Evolutionary conservation across 2,797 vertebrate genomes (phyloP), one percentile per base, ranked within the genome.

Genomic region (Lithobates pipiens): DNA sequence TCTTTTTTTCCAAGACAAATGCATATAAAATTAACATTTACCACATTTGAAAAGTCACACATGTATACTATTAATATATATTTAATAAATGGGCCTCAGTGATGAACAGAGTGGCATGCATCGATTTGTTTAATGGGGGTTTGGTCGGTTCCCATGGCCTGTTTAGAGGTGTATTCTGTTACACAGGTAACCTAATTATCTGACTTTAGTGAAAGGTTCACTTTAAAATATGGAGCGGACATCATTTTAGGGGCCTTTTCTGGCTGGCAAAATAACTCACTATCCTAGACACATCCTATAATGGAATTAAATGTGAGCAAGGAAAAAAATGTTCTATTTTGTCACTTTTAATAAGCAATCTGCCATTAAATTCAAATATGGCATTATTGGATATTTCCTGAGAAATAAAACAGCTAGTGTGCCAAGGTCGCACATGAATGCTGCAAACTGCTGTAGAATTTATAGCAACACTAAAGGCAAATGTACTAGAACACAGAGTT

Each of bases 321-420:
- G n/a, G 23, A 32, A 46, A 36, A 54, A 34, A 23, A 9, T 23
- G 21, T n/a, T 23, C 6, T 61, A 23, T 61, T 54, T 29, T n/a
- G 34, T 76, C 70, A 57, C 61, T 42, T 76, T 74, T 80, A 69
- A 76, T 76, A 80, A 50, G 67, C 44, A 42, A 42, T 61, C 61
- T 65, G 46, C 72, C 74, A 65, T 82, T 77, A 72, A 73, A 74
- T 54, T 77, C 67, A 29, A 77, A n/a, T 54, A 23, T 76, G 27
- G 18, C 42, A 50, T 29, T 82, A 63, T 63, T 8, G 32, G 36
- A 73, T 25, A 27, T 73, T 16, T 82, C 50, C 50, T 72, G 46
- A 2, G 7, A 63, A 72, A 83, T 76, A 67, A 50, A 76, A 2
- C 29, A 18, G 25, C 5, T 46, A 27, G 27, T 63, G 42, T 76